Conservation (phyloP, 2,888 invertebrate genomes). For the Mythimna impura region DNA sequence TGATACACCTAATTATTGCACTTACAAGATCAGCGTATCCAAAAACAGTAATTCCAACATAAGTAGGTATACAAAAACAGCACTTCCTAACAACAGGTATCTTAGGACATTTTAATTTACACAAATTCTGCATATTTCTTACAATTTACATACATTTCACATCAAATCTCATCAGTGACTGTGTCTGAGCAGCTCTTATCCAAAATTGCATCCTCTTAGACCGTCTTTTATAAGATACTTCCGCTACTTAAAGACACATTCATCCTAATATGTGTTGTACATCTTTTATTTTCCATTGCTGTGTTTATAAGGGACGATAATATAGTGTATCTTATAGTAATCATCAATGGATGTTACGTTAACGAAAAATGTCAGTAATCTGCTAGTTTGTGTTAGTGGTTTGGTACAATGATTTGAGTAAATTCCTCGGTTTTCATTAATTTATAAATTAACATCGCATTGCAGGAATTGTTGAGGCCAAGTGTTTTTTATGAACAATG, state of each 20-base stretch:
- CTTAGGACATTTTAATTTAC: constrained; percentile 68
- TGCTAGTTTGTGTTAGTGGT: neutral
- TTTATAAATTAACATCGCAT: constrained; percentile 38
- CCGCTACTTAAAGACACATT: constrained; percentile 41
- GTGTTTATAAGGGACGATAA: neutral
- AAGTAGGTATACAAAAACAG: constrained; percentile 80
- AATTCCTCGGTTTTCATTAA: constrained; percentile 53
- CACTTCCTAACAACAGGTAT: constrained; percentile 77
- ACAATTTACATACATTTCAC: constrained; percentile 57
- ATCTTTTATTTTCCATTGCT: constrained; percentile 36
- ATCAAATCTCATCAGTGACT: constrained; percentile 59
- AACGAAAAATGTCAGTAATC: neutral
- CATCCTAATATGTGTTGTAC: constrained; percentile 13
- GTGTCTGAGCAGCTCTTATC: constrained; percentile 48
- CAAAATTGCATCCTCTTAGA: constrained; percentile 57
- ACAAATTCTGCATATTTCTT: constrained; percentile 68
- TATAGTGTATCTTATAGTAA: no score
- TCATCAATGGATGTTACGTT: constrained; percentile 28
- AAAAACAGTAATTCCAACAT: constrained; percentile 79
- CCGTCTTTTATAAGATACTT: constrained; percentile 58
- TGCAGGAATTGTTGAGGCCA: constrained; percentile 11
- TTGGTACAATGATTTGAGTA: constrained; percentile 38
- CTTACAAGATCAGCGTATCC: constrained; percentile 83
- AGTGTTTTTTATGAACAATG: constrained; percentile 1
- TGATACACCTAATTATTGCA: constrained; percentile 24